These are phyloP conservation scores for Diacarnus erythraeanus DNA, from an alignment of 37 sponge, comb jelly and placozoan genomes.

Conservation along the genomic window DNA sequence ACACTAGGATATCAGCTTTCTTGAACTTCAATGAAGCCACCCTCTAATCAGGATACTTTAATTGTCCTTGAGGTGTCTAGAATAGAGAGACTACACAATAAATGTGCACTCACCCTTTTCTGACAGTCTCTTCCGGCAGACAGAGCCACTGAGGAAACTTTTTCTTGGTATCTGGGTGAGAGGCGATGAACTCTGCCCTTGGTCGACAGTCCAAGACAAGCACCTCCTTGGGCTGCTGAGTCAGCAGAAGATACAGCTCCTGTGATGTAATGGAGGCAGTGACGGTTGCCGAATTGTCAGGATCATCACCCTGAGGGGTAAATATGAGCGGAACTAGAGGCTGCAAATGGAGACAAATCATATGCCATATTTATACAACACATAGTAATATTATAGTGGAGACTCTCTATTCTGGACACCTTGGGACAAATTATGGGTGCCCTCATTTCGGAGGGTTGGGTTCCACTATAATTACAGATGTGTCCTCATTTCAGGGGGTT, in stretches of 20 bases:
- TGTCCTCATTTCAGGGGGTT: too few species aligned
- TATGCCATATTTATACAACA: not conserved
- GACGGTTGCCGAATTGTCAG: slow-evolving; percentile 3
- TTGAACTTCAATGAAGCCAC: too few species aligned
- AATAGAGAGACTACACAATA: not conserved
- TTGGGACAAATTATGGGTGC: too few species aligned
- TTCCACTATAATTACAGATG: too few species aligned
- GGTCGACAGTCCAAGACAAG: slow-evolving; percentile 71
- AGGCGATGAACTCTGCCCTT: slow-evolving; percentile 23
- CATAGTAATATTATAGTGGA: too few species aligned
- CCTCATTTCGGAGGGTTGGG: too few species aligned
- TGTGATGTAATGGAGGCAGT: slow-evolving; percentile 11
- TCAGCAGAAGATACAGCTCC: slow-evolving; percentile 40
- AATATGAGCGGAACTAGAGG: not conserved
- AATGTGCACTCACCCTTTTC: slow-evolving; percentile 31
- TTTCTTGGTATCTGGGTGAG: slow-evolving; percentile 61
- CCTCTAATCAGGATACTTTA: too few species aligned
- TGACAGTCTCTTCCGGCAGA: slow-evolving; percentile 63
- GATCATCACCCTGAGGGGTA: not conserved
- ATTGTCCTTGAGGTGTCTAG: not conserved
- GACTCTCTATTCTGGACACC: too few species aligned
- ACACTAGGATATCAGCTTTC: too few species aligned
- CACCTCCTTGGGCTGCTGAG: slow-evolving; percentile 37
- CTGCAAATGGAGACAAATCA: not conserved
- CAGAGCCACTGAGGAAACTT: slow-evolving; percentile 74